Conservation (phyloP, 2,797 vertebrate species). For the Ctenopoma kingsleyae region DNA sequence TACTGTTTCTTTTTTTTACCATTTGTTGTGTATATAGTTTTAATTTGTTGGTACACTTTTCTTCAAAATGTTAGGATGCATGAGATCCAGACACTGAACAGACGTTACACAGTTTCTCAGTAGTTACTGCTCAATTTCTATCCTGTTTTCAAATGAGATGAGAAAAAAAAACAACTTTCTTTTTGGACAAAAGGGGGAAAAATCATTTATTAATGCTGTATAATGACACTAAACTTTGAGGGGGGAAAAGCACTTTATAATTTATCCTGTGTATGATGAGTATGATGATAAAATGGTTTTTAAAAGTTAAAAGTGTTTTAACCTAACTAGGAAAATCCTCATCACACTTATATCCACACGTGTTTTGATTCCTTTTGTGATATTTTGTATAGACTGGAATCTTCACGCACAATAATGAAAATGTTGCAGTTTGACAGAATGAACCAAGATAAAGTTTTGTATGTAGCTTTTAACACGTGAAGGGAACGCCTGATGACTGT, state of each 20-base stretch:
- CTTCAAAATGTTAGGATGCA: not conserved
- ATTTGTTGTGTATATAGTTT: not conserved
- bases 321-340: not conserved
- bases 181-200: no score
- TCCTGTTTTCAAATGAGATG: not conserved
- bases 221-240: not conserved
- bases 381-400: no score
- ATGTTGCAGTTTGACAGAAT: no score
- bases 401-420: no score
- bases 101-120: not conserved
- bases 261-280: slow-evolving; percentile 6
- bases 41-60: not conserved
- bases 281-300: not conserved
- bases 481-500: no score
- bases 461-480: no score
- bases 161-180: no score
- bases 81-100: not conserved
- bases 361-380: not conserved
- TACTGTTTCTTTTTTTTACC: not conserved
- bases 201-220: not conserved
- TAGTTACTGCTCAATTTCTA: not conserved
- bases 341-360: not conserved
- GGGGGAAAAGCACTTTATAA: slow-evolving; percentile 50
- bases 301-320: not conserved
- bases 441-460: no score